Evolutionary conservation across 2,888 invertebrate species (phyloP).

Genomic region (Dasysyrphus tricinctus): DNA sequence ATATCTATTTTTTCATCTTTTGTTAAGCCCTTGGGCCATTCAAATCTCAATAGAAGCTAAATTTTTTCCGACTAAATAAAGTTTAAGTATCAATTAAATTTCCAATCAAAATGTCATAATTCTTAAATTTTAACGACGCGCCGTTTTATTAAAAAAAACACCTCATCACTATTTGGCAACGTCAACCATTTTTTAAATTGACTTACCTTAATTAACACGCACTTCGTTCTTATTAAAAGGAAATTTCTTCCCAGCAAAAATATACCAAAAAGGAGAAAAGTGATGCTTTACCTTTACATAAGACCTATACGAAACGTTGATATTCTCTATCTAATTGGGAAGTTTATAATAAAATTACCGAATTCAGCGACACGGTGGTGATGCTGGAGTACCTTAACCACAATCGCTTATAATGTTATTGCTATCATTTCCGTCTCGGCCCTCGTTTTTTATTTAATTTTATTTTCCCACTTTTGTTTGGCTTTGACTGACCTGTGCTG

Average conservation of each 20-base stretch:
- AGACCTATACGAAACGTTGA: background rate
- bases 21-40: no score
- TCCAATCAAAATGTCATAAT: slow-evolving; percentile 36
- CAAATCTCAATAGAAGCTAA: background rate
- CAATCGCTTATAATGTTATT: slow-evolving; percentile 60
- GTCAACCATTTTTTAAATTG: slow-evolving; percentile 51
- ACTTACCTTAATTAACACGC: slow-evolving; percentile 49
- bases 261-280: background rate
- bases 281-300: background rate
- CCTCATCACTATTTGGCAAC: slow-evolving; percentile 30
- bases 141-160: background rate
- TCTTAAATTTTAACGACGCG: background rate
- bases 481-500: slow-evolving; percentile 12
- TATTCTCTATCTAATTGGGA: slow-evolving; percentile 52
- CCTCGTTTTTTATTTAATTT: slow-evolving; percentile 9
- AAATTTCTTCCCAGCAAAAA: slow-evolving; percentile 45
- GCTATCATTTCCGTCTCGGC: slow-evolving; percentile 38
- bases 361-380: slow-evolving; percentile 9
- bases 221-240: slow-evolving; percentile 50
- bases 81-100: slow-evolving; percentile 40
- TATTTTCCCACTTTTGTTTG: slow-evolving; percentile 2
- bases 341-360: slow-evolving; percentile 62
- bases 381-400: slow-evolving; percentile 16
- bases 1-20: no score
- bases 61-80: background rate